Evolutionary conservation across 2,888 invertebrate genomes (phyloP).

Genomic region (Entomobrya proxima): DNA sequence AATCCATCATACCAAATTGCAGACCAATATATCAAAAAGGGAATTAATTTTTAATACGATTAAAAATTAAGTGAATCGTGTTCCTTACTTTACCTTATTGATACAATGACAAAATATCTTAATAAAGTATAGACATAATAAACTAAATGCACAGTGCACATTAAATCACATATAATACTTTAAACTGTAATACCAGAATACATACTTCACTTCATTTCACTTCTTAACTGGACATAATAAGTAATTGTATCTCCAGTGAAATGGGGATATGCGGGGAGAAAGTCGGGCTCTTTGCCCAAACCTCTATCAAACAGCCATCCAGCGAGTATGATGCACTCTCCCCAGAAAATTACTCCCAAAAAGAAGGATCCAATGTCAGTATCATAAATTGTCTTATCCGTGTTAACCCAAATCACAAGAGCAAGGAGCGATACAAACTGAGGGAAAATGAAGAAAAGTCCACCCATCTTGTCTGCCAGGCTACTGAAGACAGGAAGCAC

Average conservation of each 20-base stretch:
- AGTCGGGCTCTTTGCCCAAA: slow-evolving; percentile 71
- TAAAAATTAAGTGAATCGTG: too few species aligned
- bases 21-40: too few species aligned
- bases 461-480: slow-evolving; percentile 38
- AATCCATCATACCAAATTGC: too few species aligned
- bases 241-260: slow-evolving; percentile 70
- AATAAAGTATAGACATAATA: too few species aligned
- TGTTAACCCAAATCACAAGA: slow-evolving; percentile 73
- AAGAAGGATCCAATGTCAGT: slow-evolving; percentile 71
- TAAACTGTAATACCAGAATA: neutral
- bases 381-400: slow-evolving; percentile 68
- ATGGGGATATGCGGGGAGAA: slow-evolving; percentile 73
- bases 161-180: neutral
- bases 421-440: slow-evolving; percentile 70
- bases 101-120: too few species aligned
- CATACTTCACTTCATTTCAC: neutral
- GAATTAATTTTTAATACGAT: too few species aligned
- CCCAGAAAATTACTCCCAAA: slow-evolving; percentile 70
- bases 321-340: slow-evolving; percentile 58
- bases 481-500: slow-evolving; percentile 42
- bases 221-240: slow-evolving; percentile 40
- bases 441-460: slow-evolving; percentile 72
- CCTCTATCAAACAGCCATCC: slow-evolving; percentile 69
- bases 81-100: too few species aligned
- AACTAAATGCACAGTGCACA: neutral